Evolutionary conservation across 2,113 vertebrate genomes (phyloP), one percentile per base, ranked within the genome.

Genomic region (Bos indicus): DNA sequence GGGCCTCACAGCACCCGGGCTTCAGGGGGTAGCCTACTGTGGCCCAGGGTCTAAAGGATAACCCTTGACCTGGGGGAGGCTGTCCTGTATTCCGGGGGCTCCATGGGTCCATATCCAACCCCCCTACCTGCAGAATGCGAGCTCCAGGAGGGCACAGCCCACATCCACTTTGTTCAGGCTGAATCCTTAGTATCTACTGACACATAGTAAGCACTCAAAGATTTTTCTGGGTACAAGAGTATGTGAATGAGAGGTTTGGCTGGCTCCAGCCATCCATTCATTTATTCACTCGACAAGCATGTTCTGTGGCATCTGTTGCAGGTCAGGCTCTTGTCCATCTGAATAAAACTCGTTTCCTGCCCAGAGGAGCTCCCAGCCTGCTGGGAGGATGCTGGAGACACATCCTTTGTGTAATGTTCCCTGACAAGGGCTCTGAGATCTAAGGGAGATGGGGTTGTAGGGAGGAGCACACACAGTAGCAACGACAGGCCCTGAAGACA

Each of bases 401-500:
- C 88, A 90, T 74, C 59, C 90, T 96, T n/a, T 64, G 57, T 90
- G 48, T 95, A 85, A 97, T 88, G 40, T 52, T 11, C 90, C 56
- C 91, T 88, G 94, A 96, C 96, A 80, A 91, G 83, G 57, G 88
- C 94, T 74, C 60, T 4, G 19, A 74, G 88, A 60, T 84, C 92
- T 96, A 83, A 87, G 4, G 12, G 93, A 96, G 88, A 92, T 14
- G 88, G 46, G 95, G 57, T 21, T 78, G 93, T 82, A 71, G 33
- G 67, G 82, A 74, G 81, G 92, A 91, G 43, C 56, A 10, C 2
- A 4, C 2, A 6, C 93, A 4, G 28, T 21, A 91, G 64, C 91
- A 56, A 54, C 2, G 89, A 98, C 94, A 97, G 94, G 88, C 87
- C 97, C 90, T 92, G 98, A 96, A 97, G 62, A 85, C 90, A 97